Evolutionary conservation across 2,888 invertebrate species (phyloP).

Genomic region (Euclidia mi): DNA sequence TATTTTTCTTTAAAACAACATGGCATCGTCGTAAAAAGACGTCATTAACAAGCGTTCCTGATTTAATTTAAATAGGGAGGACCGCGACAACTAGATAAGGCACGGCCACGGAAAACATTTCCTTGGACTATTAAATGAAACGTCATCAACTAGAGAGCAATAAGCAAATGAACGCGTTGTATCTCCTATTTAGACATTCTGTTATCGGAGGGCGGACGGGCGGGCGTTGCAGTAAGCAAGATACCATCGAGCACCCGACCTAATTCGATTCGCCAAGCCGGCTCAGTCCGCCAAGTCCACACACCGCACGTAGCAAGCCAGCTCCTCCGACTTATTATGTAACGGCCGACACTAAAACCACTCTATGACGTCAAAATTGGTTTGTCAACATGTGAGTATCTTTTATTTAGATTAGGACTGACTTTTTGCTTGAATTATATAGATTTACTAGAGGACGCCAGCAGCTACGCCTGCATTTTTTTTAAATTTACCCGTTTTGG

Average conservation of each 20-base stretch:
- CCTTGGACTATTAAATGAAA: conserved; percentile 70
- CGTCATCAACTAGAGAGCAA: conserved; percentile 77
- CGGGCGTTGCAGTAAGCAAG: conserved; percentile 70
- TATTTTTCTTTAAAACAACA: conserved; percentile 31
- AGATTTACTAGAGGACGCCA: no score
- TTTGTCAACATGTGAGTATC: conserved; percentile 31
- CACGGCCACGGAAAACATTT: conserved; percentile 76
- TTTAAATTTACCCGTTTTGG: no score
- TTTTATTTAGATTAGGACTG: conserved; percentile 28
- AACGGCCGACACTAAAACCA: conserved; percentile 22
- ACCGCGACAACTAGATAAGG: conserved; percentile 69
- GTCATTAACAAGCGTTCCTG: conserved; percentile 57
- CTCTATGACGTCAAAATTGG: conserved; percentile 31
- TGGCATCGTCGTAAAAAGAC: conserved; percentile 49
- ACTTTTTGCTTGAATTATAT: conserved; percentile 22
- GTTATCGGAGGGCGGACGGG: conserved; percentile 71
- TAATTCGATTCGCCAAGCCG: conserved; percentile 81
- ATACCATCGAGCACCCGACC: conserved; percentile 83
- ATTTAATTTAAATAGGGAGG: conserved; percentile 68
- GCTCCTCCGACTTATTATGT: conserved; percentile 51
- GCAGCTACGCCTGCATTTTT: no score
- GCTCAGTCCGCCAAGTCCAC: conserved; percentile 55
- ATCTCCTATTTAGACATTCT: conserved; percentile 76
- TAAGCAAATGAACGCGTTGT: conserved; percentile 80
- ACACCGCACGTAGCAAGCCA: conserved; percentile 51